These are phyloP conservation scores for Brachionus rubens DNA, from an alignment of 1,140 invertebrate genomes.

Conservation along the genomic window DNA sequence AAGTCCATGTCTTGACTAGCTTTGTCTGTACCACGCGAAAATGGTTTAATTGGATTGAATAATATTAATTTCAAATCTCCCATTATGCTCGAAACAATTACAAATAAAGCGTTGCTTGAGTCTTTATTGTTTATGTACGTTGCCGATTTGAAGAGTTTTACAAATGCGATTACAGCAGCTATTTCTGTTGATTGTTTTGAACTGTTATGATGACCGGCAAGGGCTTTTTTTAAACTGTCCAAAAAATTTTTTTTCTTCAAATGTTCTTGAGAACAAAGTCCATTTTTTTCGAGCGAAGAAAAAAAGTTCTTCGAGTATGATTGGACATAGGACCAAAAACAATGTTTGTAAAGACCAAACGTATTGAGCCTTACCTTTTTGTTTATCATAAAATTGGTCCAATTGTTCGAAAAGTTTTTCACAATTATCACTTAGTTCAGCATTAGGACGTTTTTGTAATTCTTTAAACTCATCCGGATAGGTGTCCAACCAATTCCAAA, in stretches of 20 bases:
- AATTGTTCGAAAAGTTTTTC: slow-evolving; percentile 88
- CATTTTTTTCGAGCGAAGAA: slow-evolving; percentile 16
- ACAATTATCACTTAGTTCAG: slow-evolving; percentile 83
- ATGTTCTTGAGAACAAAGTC: slow-evolving; percentile 78
- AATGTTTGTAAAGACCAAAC: slow-evolving; percentile 95
- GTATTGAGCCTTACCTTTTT: slow-evolving; percentile 75
- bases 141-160: slow-evolving; percentile 92
- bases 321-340: slow-evolving; percentile 83
- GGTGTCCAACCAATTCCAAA: slow-evolving; percentile 99
- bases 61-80: slow-evolving; percentile 82
- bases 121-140: slow-evolving; percentile 90
- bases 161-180: slow-evolving; percentile 80
- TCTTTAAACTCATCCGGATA: slow-evolving; percentile 87
- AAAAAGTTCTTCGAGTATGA: slow-evolving; percentile 56
- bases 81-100: slow-evolving; percentile 83
- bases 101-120: slow-evolving; percentile 86
- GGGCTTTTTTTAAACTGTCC: slow-evolving; percentile 79
- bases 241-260: slow-evolving; percentile 88
- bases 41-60: slow-evolving; percentile 85
- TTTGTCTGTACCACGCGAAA: slow-evolving; percentile 75
- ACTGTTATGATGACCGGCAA: slow-evolving; percentile 74
- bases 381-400: slow-evolving; percentile 79
- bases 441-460: slow-evolving; percentile 78
- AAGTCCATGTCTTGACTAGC: slow-evolving; percentile 82
- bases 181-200: slow-evolving; percentile 63